A percentile compares a stretch with the other conserved stretches of the same genome.
Evolutionary conservation across 2,113 vertebrate species (phyloP).

Genomic region (Centrocercus urophasianus): DNA sequence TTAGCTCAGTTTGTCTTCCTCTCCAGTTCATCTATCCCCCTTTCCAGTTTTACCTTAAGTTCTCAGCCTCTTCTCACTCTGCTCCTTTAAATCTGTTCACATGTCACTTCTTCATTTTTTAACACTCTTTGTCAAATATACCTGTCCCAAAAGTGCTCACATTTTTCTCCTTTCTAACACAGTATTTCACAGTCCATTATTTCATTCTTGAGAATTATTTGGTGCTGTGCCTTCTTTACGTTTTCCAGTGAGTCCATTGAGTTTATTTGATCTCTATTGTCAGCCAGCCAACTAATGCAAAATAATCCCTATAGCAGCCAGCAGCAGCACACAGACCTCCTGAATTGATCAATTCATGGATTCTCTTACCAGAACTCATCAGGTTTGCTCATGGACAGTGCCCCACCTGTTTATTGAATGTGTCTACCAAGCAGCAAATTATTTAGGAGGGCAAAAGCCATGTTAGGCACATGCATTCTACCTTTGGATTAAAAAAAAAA

Average conservation of each 20-base stretch:
- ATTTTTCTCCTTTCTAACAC: not conserved
- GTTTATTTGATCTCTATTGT: conserved; percentile 40
- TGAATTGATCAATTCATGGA: conserved; percentile 14
- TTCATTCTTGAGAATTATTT: conserved; percentile 28
- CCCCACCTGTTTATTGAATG: not conserved
- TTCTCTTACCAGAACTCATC: conserved; percentile 13
- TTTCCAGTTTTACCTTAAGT: not conserved
- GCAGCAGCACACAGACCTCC: not conserved
- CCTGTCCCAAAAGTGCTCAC: not conserved
- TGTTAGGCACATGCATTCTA: conserved; percentile 30
- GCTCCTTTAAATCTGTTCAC: not conserved
- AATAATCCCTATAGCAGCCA: not conserved
- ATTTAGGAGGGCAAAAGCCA: not conserved
- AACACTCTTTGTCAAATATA: not conserved
- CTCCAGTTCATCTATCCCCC: not conserved
- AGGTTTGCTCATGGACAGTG: not conserved
- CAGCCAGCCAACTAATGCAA: conserved; percentile 44
- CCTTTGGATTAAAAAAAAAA: not conserved
- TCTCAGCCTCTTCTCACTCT: not conserved
- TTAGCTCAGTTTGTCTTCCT: not conserved
- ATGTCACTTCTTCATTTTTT: not conserved
- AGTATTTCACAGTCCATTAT: conserved; percentile 8
- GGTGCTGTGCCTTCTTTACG: conserved; percentile 26
- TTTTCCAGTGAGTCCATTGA: not conserved
- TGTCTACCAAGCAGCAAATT: not conserved